phyloP scores from a whole-genome alignment of 1,140 invertebrate genomes.

The Lepidostoma basale region DNA sequence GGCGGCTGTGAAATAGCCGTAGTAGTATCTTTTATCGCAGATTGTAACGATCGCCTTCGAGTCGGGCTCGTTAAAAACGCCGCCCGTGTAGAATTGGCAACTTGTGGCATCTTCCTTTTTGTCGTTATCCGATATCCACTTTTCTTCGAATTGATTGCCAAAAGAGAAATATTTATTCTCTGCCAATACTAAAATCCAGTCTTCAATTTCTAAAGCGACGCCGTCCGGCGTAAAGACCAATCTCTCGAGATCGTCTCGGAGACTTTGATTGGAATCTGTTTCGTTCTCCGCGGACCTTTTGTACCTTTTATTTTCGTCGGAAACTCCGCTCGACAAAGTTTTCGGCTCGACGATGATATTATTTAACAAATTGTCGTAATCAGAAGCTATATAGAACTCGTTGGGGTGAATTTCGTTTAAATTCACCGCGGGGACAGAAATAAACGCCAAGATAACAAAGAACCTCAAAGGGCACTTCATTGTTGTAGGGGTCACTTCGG shows the following conservation, averaged over 20 bases:
- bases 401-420: too few relatives aligned
- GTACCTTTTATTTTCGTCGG: neutral
- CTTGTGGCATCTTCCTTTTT: neutral
- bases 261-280: neutral
- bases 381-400: slow-evolving; percentile 19
- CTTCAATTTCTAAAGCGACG: slow-evolving; percentile 36
- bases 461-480: too few relatives aligned
- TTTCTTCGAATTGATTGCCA: slow-evolving; percentile 34
- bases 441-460: too few relatives aligned
- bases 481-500: too few relatives aligned
- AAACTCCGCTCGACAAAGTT: neutral
- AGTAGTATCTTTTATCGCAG: slow-evolving; percentile 52
- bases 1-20: slow-evolving; percentile 51
- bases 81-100: slow-evolving; percentile 41
- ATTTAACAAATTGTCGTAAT: slow-evolving; percentile 25
- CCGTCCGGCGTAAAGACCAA: slow-evolving; percentile 18
- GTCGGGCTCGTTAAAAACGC: slow-evolving; percentile 37
- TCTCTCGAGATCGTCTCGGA: slow-evolving; percentile 28
- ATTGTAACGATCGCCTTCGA: slow-evolving; percentile 54
- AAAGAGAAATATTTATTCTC: slow-evolving; percentile 36
- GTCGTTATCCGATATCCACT: slow-evolving; percentile 32
- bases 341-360: slow-evolving; percentile 37
- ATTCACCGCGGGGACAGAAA: too few relatives aligned
- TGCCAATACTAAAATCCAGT: slow-evolving; percentile 40
- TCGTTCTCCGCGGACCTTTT: slow-evolving; percentile 26